Conservation (phyloP, 2,888 invertebrate species). For the Ligdia adustata region DNA sequence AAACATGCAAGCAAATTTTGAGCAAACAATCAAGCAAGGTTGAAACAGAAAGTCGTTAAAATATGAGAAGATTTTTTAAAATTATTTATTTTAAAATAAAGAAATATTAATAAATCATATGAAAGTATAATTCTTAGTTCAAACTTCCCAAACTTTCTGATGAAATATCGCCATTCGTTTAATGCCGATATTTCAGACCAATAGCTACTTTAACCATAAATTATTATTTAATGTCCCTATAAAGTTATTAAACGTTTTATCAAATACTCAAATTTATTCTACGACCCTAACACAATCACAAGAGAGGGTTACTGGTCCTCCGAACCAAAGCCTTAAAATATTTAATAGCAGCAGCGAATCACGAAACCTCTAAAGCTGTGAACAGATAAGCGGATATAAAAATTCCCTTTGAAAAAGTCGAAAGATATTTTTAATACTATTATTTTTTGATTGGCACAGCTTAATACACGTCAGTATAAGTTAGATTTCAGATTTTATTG, state of each 20-base stretch:
- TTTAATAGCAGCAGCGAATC: constrained; percentile 19
- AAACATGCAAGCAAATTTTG: too few species aligned
- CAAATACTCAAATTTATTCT: constrained; percentile 13
- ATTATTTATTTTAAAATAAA: too few species aligned
- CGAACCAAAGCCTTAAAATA: constrained; percentile 14
- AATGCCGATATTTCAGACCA: background rate
- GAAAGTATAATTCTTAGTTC: too few species aligned
- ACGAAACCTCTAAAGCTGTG: constrained; percentile 25
- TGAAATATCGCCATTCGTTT: background rate
- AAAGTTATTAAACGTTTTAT: constrained; percentile 16
- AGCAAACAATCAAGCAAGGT: too few species aligned
- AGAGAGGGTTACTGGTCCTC: constrained; percentile 12
- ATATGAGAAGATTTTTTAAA: too few species aligned
- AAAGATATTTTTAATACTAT: background rate
- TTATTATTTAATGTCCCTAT: constrained; percentile 11
- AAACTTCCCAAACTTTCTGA: too few species aligned
- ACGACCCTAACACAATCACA: constrained; percentile 14
- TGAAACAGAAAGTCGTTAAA: too few species aligned
- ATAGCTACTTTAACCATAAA: constrained; percentile 4
- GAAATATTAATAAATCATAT: too few species aligned
- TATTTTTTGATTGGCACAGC: background rate
- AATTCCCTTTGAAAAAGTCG: too few species aligned
- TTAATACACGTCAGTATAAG: too few species aligned
- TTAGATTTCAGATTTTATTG: too few species aligned
- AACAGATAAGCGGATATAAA: background rate